Conservation (phyloP, 2,888 invertebrate species). For the Morpho helenor region DNA sequence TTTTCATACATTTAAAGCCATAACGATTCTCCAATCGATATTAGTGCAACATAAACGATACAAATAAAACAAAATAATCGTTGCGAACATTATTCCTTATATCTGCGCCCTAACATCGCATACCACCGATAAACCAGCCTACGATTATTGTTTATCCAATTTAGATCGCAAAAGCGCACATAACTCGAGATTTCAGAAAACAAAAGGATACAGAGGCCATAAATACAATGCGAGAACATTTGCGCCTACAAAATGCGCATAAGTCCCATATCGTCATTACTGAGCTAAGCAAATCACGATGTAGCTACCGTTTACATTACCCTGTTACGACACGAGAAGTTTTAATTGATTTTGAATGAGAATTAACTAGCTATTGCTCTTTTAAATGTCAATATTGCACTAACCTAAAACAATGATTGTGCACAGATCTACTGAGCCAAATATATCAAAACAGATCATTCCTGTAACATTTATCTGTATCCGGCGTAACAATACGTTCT, state of each 20-base stretch:
- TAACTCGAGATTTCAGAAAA: slow-evolving; percentile 32
- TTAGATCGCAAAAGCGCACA: slow-evolving; percentile 25
- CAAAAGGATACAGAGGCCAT: slow-evolving; percentile 40
- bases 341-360: too few species aligned
- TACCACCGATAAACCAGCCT: slow-evolving; percentile 14
- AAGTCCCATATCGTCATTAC: slow-evolving; percentile 43
- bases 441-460: too few species aligned
- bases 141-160: slow-evolving; percentile 28
- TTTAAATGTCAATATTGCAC: too few species aligned
- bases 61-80: slow-evolving; percentile 7
- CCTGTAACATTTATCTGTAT: too few species aligned
- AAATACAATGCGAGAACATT: slow-evolving; percentile 43
- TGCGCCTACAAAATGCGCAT: slow-evolving; percentile 43
- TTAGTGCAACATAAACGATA: background rate
- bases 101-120: slow-evolving; percentile 11
- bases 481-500: too few species aligned
- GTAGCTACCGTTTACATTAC: slow-evolving; percentile 20
- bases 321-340: slow-evolving; percentile 4
- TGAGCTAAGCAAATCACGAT: slow-evolving; percentile 47
- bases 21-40: background rate
- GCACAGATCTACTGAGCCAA: too few species aligned
- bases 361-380: too few species aligned
- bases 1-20: too few species aligned
- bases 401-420: too few species aligned
- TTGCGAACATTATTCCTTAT: slow-evolving; percentile 7